A percentile compares a stretch with the other conserved stretches of the same genome.
Conservation (phyloP, 2,113 vertebrate species). For the Egretta garzetta region DNA sequence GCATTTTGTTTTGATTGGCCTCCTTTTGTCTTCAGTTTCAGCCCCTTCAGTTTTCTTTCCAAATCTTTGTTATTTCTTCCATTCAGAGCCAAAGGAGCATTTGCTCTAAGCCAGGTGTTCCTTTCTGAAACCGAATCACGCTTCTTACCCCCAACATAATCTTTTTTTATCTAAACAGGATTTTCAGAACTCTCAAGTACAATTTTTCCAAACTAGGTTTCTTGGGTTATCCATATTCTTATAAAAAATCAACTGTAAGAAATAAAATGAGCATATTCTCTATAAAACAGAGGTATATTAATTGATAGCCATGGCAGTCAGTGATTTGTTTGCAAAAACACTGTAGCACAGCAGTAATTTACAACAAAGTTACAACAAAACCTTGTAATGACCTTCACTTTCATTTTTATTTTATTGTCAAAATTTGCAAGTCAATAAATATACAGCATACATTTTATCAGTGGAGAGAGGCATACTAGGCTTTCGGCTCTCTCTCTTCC, state of each 20-base stretch:
- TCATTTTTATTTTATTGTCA: not conserved
- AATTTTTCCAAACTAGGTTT: not conserved
- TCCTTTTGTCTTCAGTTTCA: not conserved
- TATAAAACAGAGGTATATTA: not conserved
- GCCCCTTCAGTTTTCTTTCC: not conserved
- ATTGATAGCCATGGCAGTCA: not conserved
- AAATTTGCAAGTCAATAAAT: constrained; percentile 44
- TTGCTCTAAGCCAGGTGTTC: not conserved
- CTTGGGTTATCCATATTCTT: not conserved
- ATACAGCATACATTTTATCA: not conserved
- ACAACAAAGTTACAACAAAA: not conserved
- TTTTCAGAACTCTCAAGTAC: not conserved
- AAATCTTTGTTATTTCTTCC: not conserved
- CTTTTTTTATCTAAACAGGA: not conserved
- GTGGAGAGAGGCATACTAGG: not conserved
- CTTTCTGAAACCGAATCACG: not conserved
- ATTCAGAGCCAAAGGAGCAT: not conserved
- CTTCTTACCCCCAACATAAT: not conserved
- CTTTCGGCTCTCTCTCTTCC: not conserved
- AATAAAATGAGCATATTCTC: not conserved
- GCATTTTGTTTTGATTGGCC: not conserved
- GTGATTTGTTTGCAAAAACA: not conserved
- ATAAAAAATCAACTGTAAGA: not conserved
- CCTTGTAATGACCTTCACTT: not conserved
- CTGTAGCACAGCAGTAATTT: not conserved